Base-by-base conservation (phyloP, 2,797 vertebrate species). In the Artibeus lituratus region DNA sequence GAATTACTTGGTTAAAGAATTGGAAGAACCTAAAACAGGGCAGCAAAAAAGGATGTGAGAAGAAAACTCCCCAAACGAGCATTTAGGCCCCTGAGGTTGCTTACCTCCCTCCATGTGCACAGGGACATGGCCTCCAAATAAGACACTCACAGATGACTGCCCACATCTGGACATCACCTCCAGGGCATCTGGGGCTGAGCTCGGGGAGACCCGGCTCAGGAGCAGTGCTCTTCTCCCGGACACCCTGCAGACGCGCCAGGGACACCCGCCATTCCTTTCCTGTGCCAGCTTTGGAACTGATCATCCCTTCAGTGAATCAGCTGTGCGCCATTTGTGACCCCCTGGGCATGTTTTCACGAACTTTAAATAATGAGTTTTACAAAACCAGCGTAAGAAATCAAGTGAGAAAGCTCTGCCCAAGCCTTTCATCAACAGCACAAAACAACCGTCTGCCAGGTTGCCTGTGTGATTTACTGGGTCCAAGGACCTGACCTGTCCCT, bases 311-410 rank as follows among this genome's bases (percentile, higher is more conserved):
- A 72, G 14, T 18, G 12, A 96, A 65, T 76, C 65, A 93, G 37
- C 37, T 76, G 24, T 39, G 29, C 67, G 59, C 37, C 49, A 69
- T 91, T 51, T 24, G 37, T 35, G 51, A 78, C 10, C 47, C 39
- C 39, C 39, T 4, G 10, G 47, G 19, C 49, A 37, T 9, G 9
- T 70, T 95, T 86, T 70, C 90, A 69, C 70, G 24, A 96, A n/a
- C 29, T 70, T 91, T 84, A 37, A 87, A 89, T 80, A 77, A 89
- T 76, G 44, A 74, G 73, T 94, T 74, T 94, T 72, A 53, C 18
- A 74, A 78, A 95, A 35, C 3, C 14, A 69, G 39, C 1, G 0
- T 49, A 89, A 89, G 74, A 85, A 77, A 57, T 57, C 49, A 67
- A 65, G 82, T 67, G 65, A 78, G 84, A 82, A 29, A 32, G 18